A percentile compares a stretch with the other conserved stretches of the same genome.
Conservation (phyloP, 2,113 vertebrate species). For the Hipposideros armiger region DNA sequence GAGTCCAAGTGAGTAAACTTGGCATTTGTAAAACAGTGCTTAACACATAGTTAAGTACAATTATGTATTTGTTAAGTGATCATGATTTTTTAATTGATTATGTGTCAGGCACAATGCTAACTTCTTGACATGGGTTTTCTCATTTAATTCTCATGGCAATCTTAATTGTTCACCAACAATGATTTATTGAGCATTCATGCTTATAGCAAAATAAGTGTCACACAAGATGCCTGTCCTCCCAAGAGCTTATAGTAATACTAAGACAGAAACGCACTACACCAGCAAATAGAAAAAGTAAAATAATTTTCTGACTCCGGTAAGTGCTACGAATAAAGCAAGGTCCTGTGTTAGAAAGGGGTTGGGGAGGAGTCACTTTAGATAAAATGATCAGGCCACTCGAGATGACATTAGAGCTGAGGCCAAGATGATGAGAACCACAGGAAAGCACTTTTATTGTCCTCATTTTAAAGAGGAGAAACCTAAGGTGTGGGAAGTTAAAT, state of each 20-base stretch:
- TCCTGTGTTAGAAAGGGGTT: neutral
- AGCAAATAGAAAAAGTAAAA: neutral
- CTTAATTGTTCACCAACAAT: neutral
- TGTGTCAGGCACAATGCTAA: neutral
- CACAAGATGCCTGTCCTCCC: neutral
- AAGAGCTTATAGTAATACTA: neutral
- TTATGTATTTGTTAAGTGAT: neutral
- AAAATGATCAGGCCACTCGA: neutral
- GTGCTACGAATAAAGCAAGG: neutral
- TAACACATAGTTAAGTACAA: neutral
- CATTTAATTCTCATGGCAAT: neutral
- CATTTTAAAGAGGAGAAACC: constrained; percentile 58
- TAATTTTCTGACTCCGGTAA: constrained; percentile 1
- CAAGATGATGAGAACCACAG: neutral
- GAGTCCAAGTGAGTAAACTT: neutral
- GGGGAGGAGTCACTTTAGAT: neutral
- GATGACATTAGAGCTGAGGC: neutral
- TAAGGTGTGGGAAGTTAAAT: neutral
- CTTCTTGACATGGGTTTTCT: neutral
- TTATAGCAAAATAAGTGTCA: neutral
- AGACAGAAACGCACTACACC: neutral
- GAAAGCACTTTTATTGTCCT: neutral
- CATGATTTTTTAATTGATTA: neutral
- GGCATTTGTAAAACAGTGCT: neutral
- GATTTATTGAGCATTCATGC: neutral